phyloP scores from a whole-genome alignment of 2,888 invertebrate genomes.

The Noctuana brunneofusca region DNA sequence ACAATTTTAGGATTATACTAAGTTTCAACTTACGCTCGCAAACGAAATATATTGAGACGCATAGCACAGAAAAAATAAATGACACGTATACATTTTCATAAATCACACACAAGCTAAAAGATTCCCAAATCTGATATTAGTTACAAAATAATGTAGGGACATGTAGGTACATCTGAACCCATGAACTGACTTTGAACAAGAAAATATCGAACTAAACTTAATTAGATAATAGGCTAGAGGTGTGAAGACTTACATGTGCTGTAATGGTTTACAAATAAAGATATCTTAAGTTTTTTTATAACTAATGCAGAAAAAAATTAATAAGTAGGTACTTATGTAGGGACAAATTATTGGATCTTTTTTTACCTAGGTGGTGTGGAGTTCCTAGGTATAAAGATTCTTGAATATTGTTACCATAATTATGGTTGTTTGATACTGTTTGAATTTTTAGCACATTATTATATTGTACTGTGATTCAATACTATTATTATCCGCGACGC shows the following conservation, averaged over 20 bases:
- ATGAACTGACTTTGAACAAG: background rate
- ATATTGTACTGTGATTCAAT: too few relatives aligned
- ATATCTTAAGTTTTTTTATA: too few relatives aligned
- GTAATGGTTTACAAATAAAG: background rate
- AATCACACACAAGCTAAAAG: background rate
- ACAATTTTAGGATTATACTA: background rate
- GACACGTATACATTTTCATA: constrained; percentile 13
- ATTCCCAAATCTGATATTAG: background rate
- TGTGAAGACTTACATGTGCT: constrained; percentile 34
- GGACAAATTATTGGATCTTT: too few relatives aligned
- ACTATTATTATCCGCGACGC: too few relatives aligned
- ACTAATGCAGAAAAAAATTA: too few relatives aligned
- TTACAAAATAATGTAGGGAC: background rate
- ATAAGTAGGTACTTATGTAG: too few relatives aligned
- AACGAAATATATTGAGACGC: constrained; percentile 11
- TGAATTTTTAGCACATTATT: too few relatives aligned
- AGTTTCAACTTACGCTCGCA: constrained; percentile 12
- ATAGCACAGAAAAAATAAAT: constrained; percentile 8
- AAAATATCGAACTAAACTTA: constrained; percentile 29
- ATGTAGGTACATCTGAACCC: background rate
- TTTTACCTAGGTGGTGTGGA: too few relatives aligned
- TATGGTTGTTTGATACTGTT: too few relatives aligned
- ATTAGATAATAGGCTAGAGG: constrained; percentile 35
- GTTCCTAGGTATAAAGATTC: too few relatives aligned
- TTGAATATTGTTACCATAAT: too few relatives aligned